Base-by-base conservation (phyloP, 2,113 vertebrate species). In the Dinomys branickii region DNA sequence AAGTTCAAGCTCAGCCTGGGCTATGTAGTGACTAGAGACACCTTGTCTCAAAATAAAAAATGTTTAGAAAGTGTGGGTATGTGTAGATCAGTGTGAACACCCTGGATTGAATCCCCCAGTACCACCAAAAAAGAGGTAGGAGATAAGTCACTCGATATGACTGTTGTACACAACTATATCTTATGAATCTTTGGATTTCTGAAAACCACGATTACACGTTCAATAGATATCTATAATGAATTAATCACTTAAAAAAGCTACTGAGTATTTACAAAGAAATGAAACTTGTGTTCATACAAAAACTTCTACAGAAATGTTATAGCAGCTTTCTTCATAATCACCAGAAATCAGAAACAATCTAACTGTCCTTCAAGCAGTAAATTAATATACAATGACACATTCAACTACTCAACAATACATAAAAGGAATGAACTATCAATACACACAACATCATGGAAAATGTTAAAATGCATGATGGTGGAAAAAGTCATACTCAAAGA, bases 401-500 rank as follows among this genome's bases (percentile, higher is more conserved):
- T 17, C n/a, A 75, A 75, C 71, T 75, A 44, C 71, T 75, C 38
- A 41, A 41, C 41, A 75, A 44, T 44, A 75, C 67, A 56, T 88
- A 94, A 88, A 88, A 87, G 35, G 16, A 90, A 67, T 69, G 19
- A 77, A 59, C 80, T 84, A 85, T 63, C 16, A 81, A 82, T 44
- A 52, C 33, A 83, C 22, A 54, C 28, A 63, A 75, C 20, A 80
- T 75, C 28, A 61, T 19, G 5, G 41, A 61, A 75, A 38, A 92
- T 28, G 38, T 54, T 52, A 89, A 89, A 92, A 78, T 78, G 30
- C 17, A 67, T 77, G 44, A 65, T 11, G 65, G 11, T 47, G 19
- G 47, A 92, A 91, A 92, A 91, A 88, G 78, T 56, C n/a, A 80
- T 88, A 85, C 9, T 69, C 59, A 92, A 92, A 71, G 61, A 44